Base-by-base conservation (phyloP, 1,140 invertebrate genomes). In the Drosophila parabipectinata region DNA sequence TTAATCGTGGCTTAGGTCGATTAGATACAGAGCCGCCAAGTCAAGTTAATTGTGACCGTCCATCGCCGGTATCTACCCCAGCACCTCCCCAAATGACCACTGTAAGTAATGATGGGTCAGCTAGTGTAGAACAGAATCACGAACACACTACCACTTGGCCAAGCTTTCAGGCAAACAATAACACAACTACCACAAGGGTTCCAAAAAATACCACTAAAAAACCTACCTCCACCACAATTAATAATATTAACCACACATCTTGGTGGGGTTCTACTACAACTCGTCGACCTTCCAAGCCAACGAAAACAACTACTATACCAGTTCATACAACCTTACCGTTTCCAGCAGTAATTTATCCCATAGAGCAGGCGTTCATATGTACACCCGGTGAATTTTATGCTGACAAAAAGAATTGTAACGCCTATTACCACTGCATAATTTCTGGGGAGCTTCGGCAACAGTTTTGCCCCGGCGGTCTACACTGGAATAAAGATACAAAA, bases 1-100 rank as follows among this genome's bases (percentile, higher is more conserved):
- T 97, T 1, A 96, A 96, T 75, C 93, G 94, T 8, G 96, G 94
- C 0, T 92, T 97, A 37, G 96, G 96, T 60, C 94, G 94, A n/a
- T 91, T 94, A 6, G 93, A 93, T 15, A 94, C 94, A 6, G 90
- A 93, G 67, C 91, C 94, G 32, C 92, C 94, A 0, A 77, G 90
- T 7, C 92, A 92, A 1, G 93, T 93, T 30, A 85, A 89, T 37
- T 97, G 96, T 80, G 92, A 94, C 14, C 93, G 94, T 75, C 96
- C 96, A 12, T 90, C 94, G 0, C 91, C 93, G 53, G 95, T 95
- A 0, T 92, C 94, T 0, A 97, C 96, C 1, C 96, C 96, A 4
- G 76, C 94, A 37, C 94, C 96, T 1, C 95, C 96, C 4, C 94
- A 94, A 1, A 93, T 95, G 58, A 96, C 96, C 0, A 95, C 95